phyloP scores from a whole-genome alignment of 2,888 invertebrate genomes.

The Cheilosia vernalis region DNA sequence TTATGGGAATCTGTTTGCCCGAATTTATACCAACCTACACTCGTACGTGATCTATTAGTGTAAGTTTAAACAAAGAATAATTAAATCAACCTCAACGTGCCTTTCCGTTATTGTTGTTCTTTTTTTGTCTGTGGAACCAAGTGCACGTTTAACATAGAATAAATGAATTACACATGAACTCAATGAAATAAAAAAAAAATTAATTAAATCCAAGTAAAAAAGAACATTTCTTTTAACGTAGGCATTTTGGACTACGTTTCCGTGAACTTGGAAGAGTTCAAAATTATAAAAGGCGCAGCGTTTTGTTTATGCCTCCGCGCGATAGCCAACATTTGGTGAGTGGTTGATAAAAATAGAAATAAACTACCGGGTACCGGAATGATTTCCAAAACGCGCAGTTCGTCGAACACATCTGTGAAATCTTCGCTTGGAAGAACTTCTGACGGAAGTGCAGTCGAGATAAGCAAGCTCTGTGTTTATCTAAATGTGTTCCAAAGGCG shows the following conservation, averaged over 20 bases:
- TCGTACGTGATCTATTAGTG: not conserved
- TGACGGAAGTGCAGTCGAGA: constrained; percentile 24
- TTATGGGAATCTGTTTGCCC: constrained; percentile 8
- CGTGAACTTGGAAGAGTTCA: constrained; percentile 37
- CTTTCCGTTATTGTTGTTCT: not conserved
- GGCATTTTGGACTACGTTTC: not conserved
- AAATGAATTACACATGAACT: not conserved
- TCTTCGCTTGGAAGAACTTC: not conserved
- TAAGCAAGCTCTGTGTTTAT: not conserved
- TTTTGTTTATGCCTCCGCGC: not conserved
- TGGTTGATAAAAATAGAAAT: constrained; percentile 20
- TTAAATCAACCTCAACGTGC: not conserved
- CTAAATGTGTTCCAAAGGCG: not conserved
- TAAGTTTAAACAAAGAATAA: constrained; percentile 14
- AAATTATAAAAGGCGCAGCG: constrained; percentile 24
- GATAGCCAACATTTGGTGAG: not conserved
- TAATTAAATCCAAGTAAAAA: not conserved
- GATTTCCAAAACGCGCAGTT: not conserved
- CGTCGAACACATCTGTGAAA: not conserved
- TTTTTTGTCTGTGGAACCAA: not conserved
- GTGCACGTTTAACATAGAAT: constrained; percentile 4
- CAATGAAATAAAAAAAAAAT: not conserved
- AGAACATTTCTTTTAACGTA: not conserved
- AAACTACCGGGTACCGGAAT: not conserved
- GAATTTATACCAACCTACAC: constrained; percentile 11